Evolutionary conservation across 2,888 invertebrate genomes (phyloP).

Genomic region (Neoascia interrupta): DNA sequence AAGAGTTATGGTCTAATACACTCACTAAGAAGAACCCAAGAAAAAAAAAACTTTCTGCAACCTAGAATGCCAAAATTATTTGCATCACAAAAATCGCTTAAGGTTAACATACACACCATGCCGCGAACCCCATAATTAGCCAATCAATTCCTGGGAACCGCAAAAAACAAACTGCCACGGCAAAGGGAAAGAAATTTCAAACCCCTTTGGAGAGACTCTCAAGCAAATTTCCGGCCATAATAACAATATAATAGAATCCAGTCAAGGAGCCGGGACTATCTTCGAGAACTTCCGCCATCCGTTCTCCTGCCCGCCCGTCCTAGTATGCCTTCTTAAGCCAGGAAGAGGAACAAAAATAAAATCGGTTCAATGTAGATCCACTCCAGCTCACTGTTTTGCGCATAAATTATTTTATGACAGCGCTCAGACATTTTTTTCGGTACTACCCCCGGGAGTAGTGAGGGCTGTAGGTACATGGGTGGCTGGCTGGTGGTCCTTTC

Average conservation of each 20-base stretch:
- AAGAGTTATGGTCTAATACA: constrained; percentile 60
- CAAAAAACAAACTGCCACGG: not conserved
- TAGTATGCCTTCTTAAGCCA: constrained; percentile 36
- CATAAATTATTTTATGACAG: constrained; percentile 70
- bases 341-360: constrained; percentile 2
- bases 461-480: not conserved
- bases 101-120: constrained; percentile 43
- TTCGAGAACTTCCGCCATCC: constrained; percentile 62
- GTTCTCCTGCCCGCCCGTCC: constrained; percentile 5
- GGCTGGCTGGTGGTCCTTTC: constrained; percentile 38
- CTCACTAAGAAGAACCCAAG: constrained; percentile 3
- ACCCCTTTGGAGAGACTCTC: constrained; percentile 52
- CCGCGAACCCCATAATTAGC: constrained; percentile 61
- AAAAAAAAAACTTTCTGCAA: constrained; percentile 25
- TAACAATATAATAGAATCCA: constrained; percentile 67
- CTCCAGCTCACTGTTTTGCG: constrained; percentile 56
- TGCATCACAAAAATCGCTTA: constrained; percentile 64
- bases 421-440: constrained; percentile 66
- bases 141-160: constrained; percentile 60
- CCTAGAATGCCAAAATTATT: constrained; percentile 60
- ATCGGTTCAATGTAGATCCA: constrained; percentile 47
- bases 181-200: constrained; percentile 36
- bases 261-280: constrained; percentile 59
- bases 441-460: constrained; percentile 15
- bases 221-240: constrained; percentile 67